Conservation (phyloP, 1,140 invertebrate species). For the Nymphalis io region DNA sequence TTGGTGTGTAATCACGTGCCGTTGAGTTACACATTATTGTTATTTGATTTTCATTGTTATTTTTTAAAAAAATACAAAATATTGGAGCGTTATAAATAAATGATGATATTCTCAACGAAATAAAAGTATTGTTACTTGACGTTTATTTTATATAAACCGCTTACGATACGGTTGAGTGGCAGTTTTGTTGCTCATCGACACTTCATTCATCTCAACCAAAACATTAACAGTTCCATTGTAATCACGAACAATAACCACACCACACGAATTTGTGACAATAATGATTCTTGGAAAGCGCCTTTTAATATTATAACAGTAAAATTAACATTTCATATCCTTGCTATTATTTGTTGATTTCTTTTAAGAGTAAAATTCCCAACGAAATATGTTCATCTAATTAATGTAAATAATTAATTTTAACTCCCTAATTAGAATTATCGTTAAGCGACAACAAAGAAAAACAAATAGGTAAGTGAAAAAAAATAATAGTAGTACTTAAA, state of each 20-base stretch:
- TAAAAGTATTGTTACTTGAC: constrained; percentile 25
- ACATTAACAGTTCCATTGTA: constrained; percentile 74
- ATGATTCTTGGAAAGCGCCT: constrained; percentile 8
- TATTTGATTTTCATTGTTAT: background rate
- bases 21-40: too few relatives aligned
- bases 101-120: background rate
- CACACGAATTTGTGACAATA: constrained; percentile 42
- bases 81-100: background rate
- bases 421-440: too few relatives aligned
- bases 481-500: too few relatives aligned
- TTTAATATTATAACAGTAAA: constrained; percentile 18
- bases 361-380: background rate
- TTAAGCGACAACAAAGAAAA: background rate
- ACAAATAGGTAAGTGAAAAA: background rate
- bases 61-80: background rate
- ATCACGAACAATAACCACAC: constrained; percentile 58
- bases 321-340: constrained; percentile 12
- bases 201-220: constrained; percentile 70
- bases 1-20: too few relatives aligned
- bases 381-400: background rate
- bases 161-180: constrained; percentile 26
- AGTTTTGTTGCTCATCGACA: constrained; percentile 64
- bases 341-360: background rate
- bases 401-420: background rate
- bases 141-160: constrained; percentile 19